Conservation (phyloP, 2,888 invertebrate genomes). For the Pristionchus japonicus region DNA sequence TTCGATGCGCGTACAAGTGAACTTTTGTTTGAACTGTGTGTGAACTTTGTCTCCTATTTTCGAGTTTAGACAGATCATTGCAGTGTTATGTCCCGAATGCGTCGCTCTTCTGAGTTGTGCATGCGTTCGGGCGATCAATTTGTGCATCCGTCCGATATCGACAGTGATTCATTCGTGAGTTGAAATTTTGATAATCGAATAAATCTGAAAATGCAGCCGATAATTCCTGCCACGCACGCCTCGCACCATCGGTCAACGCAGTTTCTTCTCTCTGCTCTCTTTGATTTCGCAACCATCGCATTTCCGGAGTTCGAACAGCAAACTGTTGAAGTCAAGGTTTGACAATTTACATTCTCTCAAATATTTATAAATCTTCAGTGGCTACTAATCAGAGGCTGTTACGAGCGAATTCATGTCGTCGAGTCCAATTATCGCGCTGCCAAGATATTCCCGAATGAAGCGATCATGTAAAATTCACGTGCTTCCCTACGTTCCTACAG, state of each 20-base stretch:
- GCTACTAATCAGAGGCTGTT: not conserved
- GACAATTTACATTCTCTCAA: not conserved
- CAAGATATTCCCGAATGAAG: not conserved
- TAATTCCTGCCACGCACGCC: not conserved
- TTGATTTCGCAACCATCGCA: not conserved
- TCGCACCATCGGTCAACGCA: not conserved
- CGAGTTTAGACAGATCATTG: not conserved
- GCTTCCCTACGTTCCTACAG: too few relatives aligned
- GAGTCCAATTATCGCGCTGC: not conserved
- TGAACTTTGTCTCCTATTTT: not conserved
- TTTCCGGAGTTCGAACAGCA: not conserved
- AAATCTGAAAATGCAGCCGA: not conserved
- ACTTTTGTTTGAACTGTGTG: not conserved
- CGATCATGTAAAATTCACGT: not conserved
- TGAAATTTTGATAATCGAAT: not conserved
- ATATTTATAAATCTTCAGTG: not conserved
- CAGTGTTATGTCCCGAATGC: not conserved
- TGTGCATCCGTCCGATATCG: not conserved
- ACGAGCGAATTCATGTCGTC: not conserved
- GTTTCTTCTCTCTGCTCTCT: not conserved
- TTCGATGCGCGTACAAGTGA: not conserved
- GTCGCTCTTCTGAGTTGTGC: not conserved
- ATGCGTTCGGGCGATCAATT: not conserved
- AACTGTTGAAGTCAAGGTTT: not conserved
- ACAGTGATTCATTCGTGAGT: not conserved